Percentiles rank a stretch among this genome's conserved stretches.
Conservation (phyloP, 2,888 invertebrate species). For the Philonicus albiceps region DNA sequence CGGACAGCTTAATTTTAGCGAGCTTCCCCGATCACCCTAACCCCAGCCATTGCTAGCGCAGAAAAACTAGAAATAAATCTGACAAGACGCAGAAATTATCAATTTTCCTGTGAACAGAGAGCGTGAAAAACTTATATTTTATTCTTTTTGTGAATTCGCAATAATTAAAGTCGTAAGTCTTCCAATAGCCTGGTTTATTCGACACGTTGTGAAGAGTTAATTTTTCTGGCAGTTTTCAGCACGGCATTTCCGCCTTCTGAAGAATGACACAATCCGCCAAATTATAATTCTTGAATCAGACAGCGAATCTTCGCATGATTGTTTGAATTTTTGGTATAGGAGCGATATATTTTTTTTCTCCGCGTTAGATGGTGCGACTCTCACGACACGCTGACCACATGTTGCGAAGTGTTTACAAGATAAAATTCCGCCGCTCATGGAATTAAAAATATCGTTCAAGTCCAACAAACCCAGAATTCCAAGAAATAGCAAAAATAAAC, state of each 20-base stretch:
- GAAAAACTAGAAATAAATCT: not conserved
- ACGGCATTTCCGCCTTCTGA: not conserved
- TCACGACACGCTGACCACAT: not conserved
- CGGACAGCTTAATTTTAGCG: not conserved
- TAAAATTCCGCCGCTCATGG: not conserved
- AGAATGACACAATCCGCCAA: not conserved
- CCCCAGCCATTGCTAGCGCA: not conserved
- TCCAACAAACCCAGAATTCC: not conserved
- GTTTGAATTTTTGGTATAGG: not conserved
- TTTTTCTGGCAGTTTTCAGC: not conserved
- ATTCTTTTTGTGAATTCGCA: not conserved
- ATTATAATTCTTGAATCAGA: not conserved
- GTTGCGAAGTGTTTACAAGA: not conserved
- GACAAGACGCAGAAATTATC: not conserved
- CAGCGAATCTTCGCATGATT: not conserved
- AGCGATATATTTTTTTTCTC: not conserved
- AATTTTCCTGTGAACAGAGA: not conserved
- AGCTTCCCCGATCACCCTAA: not conserved
- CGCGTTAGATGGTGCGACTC: not conserved
- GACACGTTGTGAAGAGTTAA: not conserved
- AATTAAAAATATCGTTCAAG: not conserved
- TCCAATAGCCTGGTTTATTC: not conserved
- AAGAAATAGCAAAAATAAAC: not conserved
- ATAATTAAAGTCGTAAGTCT: not conserved
- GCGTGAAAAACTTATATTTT: not conserved